These are phyloP conservation scores for Cochlearius cochlearius DNA, from an alignment of 2,113 vertebrate genomes.

Conservation along the genomic window DNA sequence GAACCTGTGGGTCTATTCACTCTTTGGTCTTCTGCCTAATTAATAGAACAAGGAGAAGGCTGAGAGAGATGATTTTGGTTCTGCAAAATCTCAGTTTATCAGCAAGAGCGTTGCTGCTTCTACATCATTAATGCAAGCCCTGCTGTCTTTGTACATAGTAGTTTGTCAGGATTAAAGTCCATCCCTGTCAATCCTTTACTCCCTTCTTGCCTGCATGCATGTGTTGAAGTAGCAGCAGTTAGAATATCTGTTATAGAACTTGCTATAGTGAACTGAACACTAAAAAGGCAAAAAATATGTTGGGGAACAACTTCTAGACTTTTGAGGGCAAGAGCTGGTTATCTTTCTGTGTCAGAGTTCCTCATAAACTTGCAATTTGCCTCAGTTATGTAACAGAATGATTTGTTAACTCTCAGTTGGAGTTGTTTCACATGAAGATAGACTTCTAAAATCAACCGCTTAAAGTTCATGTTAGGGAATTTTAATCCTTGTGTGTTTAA, in stretches of 20 bases:
- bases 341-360: neutral
- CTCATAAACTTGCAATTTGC: neutral
- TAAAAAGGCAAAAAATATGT: neutral
- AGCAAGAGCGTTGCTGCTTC: neutral
- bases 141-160: neutral
- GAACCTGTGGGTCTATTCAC: neutral
- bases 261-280: neutral
- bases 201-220: neutral
- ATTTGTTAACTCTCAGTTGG: neutral
- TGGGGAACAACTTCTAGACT: neutral
- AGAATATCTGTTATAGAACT: neutral
- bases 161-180: neutral
- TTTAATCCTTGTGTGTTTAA: neutral
- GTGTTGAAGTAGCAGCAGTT: neutral
- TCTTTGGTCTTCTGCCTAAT: neutral
- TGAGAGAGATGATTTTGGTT: neutral
- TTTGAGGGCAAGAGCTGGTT: neutral
- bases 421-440: neutral
- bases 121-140: neutral
- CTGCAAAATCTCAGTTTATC: neutral
- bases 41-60: neutral
- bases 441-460: neutral
- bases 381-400: neutral
- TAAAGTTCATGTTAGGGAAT: neutral
- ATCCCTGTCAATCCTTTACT: neutral